Evolutionary conservation across 2,888 invertebrate species (phyloP).

Genomic region (Drosophila nr. fundita): DNA sequence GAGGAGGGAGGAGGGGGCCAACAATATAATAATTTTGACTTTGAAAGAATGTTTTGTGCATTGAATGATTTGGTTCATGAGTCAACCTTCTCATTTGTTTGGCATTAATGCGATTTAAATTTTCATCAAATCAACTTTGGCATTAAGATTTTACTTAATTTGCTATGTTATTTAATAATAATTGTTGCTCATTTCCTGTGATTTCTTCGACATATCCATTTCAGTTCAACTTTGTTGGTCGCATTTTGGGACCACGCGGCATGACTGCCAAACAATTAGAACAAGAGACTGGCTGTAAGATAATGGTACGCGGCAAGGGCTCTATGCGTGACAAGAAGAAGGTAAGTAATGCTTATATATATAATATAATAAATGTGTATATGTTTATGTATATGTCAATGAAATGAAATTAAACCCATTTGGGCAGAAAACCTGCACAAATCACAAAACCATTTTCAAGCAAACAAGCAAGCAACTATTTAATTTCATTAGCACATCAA

Average conservation of each 20-base stretch:
- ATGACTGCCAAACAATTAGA: conserved; percentile 99
- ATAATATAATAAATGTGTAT: not conserved
- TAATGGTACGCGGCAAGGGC: conserved; percentile 99
- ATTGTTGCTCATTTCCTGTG: conserved; percentile 69
- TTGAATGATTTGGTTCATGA: conserved; percentile 45
- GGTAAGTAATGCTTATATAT: conserved; percentile 88
- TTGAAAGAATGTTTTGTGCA: conserved; percentile 63
- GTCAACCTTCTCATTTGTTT: conserved; percentile 35
- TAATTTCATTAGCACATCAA: conserved; percentile 13
- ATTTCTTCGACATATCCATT: conserved; percentile 85
- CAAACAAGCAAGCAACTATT: not conserved
- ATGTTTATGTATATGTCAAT: not conserved
- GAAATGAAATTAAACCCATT: conserved; percentile 2
- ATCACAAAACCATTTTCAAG: not conserved
- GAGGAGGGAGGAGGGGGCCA: not conserved
- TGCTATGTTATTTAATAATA: conserved; percentile 48
- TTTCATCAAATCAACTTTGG: conserved; percentile 51
- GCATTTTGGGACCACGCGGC: conserved; percentile 99
- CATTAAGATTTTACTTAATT: conserved; percentile 49
- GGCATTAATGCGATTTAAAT: conserved; percentile 70
- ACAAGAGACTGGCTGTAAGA: conserved; percentile 99
- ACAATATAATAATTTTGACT: conserved; percentile 67
- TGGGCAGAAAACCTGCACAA: not conserved
- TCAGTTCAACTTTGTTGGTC: conserved; percentile 99
- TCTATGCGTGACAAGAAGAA: conserved; percentile 99